A percentile compares a stretch with the other conserved stretches of the same genome.
phyloP scores from a whole-genome alignment of 2,888 invertebrate species.

The Busseola fusca region DNA sequence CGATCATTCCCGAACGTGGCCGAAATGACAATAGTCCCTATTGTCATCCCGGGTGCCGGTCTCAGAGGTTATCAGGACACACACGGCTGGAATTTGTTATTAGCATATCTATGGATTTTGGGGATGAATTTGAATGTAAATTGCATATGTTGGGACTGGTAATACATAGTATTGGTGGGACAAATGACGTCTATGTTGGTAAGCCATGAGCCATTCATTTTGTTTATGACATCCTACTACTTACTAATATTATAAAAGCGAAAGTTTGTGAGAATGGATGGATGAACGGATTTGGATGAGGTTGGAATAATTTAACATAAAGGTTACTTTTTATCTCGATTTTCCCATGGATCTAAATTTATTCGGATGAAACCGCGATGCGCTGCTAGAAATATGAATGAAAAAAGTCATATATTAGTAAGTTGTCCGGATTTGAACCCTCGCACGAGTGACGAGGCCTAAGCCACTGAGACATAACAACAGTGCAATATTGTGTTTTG shows the following conservation, averaged over 20 bases:
- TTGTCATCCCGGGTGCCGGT: slow-evolving; percentile 20
- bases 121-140: slow-evolving; percentile 36
- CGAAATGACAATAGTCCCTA: slow-evolving; percentile 35
- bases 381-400: too few relatives aligned
- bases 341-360: too few relatives aligned
- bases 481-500: not conserved
- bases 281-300: too few relatives aligned
- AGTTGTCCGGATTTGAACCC: too few relatives aligned
- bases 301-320: too few relatives aligned
- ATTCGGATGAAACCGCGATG: too few relatives aligned
- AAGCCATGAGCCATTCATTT: not conserved
- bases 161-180: not conserved
- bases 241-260: too few relatives aligned
- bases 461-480: too few relatives aligned
- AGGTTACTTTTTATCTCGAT: too few relatives aligned
- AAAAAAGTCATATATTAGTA: too few relatives aligned
- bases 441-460: too few relatives aligned
- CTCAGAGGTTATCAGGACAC: slow-evolving; percentile 29
- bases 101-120: slow-evolving; percentile 44
- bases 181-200: not conserved
- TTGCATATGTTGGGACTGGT: slow-evolving; percentile 16
- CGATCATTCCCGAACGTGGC: slow-evolving; percentile 19
- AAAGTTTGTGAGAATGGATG: too few relatives aligned
- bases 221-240: not conserved
- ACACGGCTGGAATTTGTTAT: slow-evolving; percentile 50